Base-by-base conservation (phyloP, 2,888 invertebrate genomes). In the Thereva unica region DNA sequence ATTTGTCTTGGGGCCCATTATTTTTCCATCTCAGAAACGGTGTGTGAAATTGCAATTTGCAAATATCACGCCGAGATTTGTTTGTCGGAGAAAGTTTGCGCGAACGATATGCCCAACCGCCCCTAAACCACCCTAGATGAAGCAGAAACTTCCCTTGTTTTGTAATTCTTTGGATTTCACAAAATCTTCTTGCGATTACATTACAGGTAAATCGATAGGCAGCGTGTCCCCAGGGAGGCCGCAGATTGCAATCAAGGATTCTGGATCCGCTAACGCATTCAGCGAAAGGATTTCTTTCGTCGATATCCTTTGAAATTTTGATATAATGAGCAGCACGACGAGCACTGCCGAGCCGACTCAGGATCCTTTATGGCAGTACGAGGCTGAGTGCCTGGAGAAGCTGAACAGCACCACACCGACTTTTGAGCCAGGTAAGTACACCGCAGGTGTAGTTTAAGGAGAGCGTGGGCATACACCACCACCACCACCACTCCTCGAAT, bases 321-420 rank as follows among this genome's bases (percentile, higher is more conserved):
- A 59, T 42, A 59, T 59, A 47, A 59, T 59, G 23, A 23, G 23
- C 23, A 53, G 53, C 38, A 53, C 53, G 10, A 65, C 66, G 23
- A 65, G 66, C 57, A 61, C 70, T 64, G 69, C 69, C 10, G 76
- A 75, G 49, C 70, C 73, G 47, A 73, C 72, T n/a, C 74, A 75
- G 49, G 76, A 77, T 73, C 71, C 71, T 5, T 71, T 77, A 42
- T 77, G 75, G 68, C 73, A 73, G 40, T 68, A 77, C n/a, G 72
- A 73, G 53, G 71, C 69, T 2, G 77, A 77, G 56, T 80, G 80
- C 67, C 68, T 72, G 37, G 75, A 75, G 56, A 76, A 74, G 59
- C 72, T 80, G 50, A 79, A 77, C 67, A 72, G 70, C 61, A 76
- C 75, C 67, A 69, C 72, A 59, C 23, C 71, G 72, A 57, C 71